These are phyloP conservation scores for Delichon dasypus DNA, from an alignment of 2,797 vertebrate species.

Conservation along the genomic window DNA sequence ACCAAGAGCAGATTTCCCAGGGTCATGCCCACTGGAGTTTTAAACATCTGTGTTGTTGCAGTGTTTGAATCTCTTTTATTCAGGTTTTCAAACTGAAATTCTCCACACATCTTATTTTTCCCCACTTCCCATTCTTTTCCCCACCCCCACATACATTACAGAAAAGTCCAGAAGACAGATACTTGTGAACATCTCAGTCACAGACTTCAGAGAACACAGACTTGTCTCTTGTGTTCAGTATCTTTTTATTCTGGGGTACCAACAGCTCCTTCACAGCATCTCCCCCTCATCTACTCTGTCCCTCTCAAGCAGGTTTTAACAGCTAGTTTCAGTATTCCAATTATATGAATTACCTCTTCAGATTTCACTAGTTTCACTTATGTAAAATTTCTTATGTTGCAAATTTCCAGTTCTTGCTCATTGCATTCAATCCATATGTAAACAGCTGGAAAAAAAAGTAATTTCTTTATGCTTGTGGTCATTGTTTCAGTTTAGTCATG, in stretches of 20 bases:
- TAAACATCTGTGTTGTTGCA: neutral
- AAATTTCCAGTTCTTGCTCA: neutral
- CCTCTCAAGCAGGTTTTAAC: neutral
- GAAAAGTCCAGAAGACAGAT: neutral
- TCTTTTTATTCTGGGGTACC: neutral
- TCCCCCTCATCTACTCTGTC: neutral
- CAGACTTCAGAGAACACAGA: neutral
- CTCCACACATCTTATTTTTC: neutral
- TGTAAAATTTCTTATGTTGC: neutral
- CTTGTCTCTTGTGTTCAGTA: neutral
- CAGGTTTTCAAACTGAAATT: neutral
- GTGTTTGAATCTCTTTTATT: neutral
- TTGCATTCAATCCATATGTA: neutral
- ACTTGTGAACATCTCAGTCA: neutral
- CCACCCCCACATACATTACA: accelerated
- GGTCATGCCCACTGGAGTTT: neutral
- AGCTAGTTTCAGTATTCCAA: neutral
- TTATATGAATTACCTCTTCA: neutral
- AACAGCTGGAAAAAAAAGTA: neutral
- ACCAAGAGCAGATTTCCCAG: neutral
- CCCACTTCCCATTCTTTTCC: too few relatives aligned
- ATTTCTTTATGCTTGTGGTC: neutral
- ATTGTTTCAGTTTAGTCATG: neutral
- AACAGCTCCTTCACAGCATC: neutral
- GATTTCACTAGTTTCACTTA: neutral